These are phyloP conservation scores for Melanogrammus aeglefinus DNA, from an alignment of 2,797 vertebrate genomes.

Conservation along the genomic window DNA sequence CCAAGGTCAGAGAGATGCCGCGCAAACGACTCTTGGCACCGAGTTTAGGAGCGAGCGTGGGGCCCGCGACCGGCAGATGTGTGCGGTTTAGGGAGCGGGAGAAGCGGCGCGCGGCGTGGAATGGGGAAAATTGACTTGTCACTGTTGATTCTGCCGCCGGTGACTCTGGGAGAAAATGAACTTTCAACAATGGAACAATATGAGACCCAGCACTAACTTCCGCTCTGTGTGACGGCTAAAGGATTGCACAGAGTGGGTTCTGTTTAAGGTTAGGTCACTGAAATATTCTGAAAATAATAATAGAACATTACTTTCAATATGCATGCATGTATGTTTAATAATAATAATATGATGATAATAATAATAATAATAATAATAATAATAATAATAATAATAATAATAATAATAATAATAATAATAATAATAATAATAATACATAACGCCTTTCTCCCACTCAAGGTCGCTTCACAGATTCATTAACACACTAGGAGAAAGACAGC, in stretches of 20 bases:
- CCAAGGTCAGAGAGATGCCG: slow-evolving; percentile 76
- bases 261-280: background rate
- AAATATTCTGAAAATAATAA: background rate
- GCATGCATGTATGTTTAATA: background rate
- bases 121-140: slow-evolving; percentile 74
- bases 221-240: no score
- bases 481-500: no score
- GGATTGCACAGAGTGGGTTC: background rate
- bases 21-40: slow-evolving; percentile 71
- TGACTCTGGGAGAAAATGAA: slow-evolving; percentile 60
- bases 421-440: background rate
- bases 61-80: slow-evolving; percentile 58
- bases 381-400: no score
- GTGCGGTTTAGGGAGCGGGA: slow-evolving; percentile 50
- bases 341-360: background rate
- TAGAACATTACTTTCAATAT: background rate
- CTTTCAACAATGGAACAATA: slow-evolving; percentile 58
- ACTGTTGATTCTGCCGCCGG: slow-evolving; percentile 68
- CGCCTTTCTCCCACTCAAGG: no score
- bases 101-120: slow-evolving; percentile 41
- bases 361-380: background rate
- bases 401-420: background rate
- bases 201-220: slow-evolving; percentile 22
- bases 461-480: no score
- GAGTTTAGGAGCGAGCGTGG: background rate